Evolutionary conservation across 2,113 vertebrate genomes (phyloP), one percentile per base, ranked within the genome.

Genomic region (Crypturellus undulatus): DNA sequence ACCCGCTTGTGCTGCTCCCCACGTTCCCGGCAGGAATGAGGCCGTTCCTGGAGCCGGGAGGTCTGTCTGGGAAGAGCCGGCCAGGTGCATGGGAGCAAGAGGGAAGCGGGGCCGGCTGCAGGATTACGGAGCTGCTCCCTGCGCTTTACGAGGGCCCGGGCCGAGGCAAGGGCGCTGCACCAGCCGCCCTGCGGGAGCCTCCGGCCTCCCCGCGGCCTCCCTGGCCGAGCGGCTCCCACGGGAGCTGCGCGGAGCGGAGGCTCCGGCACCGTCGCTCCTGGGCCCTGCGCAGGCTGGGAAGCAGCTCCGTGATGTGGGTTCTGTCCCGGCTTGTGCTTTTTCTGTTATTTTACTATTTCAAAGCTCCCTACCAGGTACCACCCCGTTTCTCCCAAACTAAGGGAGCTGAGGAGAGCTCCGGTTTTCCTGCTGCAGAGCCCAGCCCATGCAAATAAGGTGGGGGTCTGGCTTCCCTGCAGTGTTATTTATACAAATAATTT

Each of bases 241-340:
- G 2, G 79, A 90, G 52, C 10, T 0, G 0, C 40, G 43, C 26
- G 64, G 73, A 45, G 51, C 10, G 0, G 0, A 78, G n/a, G 36
- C 21, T 83, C 36, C 8, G 4, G 49, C 22, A 11, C 12, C 1
- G 0, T 49, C 14, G 16, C 38, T 54, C 22, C 68, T 0, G 0
- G 43, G 40, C 0, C 0, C 6, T 32, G 49, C 2, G 4, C 32
- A 25, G 28, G 26, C 25, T 0, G 0, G 59, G 58, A 67, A 62
- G 11, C 85, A 63, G 34, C 51, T 68, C n/a, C 0, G 4, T 1
- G 3, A 21, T 32, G 49, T 25, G 14, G 51, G 21, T 22, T 63
- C 45, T 79, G 67, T 65, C 79, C 22, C 3, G 2, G 12, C 10
- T 87, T 79, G 43, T 79, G 82, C 72, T 90, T 58, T 17, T 17